phyloP scores from a whole-genome alignment of 2,113 vertebrate species.

The Atlantisia rogersi region DNA sequence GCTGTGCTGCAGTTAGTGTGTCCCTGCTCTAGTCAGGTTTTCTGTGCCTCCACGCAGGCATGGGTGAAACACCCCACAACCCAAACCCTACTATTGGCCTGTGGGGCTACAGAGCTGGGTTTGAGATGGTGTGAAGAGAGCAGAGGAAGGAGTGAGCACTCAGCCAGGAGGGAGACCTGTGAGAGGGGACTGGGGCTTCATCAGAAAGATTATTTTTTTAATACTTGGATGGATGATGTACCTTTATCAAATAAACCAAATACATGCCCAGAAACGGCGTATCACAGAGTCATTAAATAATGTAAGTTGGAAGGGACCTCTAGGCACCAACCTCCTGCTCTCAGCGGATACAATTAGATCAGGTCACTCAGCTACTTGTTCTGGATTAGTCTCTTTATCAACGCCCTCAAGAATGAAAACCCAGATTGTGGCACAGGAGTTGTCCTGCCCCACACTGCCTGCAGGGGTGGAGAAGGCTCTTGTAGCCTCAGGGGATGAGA shows the following conservation, averaged over 20 bases:
- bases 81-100: not conserved
- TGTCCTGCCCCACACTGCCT: not conserved
- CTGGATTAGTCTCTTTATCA: not conserved
- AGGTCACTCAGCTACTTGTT: not conserved
- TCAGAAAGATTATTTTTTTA: constrained; percentile 83
- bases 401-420: not conserved
- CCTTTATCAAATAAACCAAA: constrained; percentile 81
- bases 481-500: not conserved
- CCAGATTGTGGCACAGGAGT: not conserved
- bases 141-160: not conserved
- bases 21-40: not conserved
- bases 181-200: constrained; percentile 7
- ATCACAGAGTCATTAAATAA: not conserved
- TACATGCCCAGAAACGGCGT: constrained; percentile 33
- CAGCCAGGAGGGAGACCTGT: not conserved
- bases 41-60: not conserved
- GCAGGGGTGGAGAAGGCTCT: not conserved
- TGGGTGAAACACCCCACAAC: not conserved
- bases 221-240: constrained; percentile 73
- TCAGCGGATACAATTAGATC: not conserved
- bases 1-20: not conserved
- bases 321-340: not conserved
- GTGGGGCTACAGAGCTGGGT: not conserved
- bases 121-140: not conserved
- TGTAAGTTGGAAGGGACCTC: not conserved